Evolutionary conservation across 2,797 vertebrate species (phyloP).

Genomic region (Acridotheres tristis): DNA sequence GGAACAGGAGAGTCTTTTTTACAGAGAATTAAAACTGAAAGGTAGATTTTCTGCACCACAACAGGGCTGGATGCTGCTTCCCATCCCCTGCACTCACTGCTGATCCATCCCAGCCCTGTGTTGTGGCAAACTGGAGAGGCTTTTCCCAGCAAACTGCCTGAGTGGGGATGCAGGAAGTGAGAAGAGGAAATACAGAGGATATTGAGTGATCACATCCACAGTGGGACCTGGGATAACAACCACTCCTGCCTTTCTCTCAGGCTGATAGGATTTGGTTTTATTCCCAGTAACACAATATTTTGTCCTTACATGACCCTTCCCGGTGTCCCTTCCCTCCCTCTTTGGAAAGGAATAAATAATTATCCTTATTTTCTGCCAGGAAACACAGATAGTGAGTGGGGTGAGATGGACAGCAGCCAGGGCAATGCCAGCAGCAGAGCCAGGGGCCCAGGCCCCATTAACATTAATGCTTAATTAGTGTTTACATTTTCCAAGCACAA

Average conservation of each 20-base stretch:
- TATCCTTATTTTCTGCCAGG: constrained; percentile 42
- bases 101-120: fast-evolving
- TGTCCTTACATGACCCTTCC: constrained; percentile 28
- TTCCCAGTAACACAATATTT: constrained; percentile 13
- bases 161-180: background rate
- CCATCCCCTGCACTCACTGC: background rate
- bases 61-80: background rate
- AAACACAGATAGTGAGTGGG: constrained; percentile 30
- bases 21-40: background rate
- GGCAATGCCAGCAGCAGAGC: constrained; percentile 35
- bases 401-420: constrained; percentile 56
- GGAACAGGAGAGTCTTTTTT: background rate
- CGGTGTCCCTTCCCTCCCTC: background rate
- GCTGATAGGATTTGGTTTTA: background rate
- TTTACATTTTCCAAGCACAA: constrained; percentile 50
- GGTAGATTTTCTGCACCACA: fast-evolving
- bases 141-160: background rate
- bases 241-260: background rate
- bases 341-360: constrained; percentile 44
- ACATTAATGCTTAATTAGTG: constrained; percentile 62
- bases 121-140: fast-evolving
- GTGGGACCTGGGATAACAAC: background rate
- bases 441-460: constrained; percentile 5
- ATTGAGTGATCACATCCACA: background rate
- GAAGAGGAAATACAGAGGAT: background rate